Evolutionary conservation across 2,113 vertebrate genomes (phyloP), one percentile per base, ranked within the genome.

Genomic region (Semnornis frantzii): DNA sequence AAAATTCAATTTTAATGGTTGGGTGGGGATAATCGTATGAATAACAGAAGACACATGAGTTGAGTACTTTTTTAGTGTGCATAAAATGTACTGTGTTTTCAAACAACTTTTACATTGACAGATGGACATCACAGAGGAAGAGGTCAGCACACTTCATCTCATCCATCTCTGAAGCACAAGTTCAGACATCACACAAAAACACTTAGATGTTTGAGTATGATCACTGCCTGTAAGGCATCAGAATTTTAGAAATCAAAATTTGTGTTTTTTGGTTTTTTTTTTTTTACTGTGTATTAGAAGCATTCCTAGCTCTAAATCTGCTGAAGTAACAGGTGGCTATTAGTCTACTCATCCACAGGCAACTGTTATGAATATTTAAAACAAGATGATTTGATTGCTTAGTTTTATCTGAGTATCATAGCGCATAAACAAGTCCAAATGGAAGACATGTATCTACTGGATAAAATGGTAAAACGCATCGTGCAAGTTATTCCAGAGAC

Each of bases 381-480:
- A 39, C 5, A n/a, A 81, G 64, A 20, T 23, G 20, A 34, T 74
- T 71, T 58, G 7, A 31, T 31, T 74, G n/a, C 8, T 79, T 76
- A 58, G 42, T 62, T 90, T 68, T 83, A 28, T 44, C 42, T 50
- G 5, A 65, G 58, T 72, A 39, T 60, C 15, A 30, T 2, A 1
- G 42, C 62, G 31, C 58, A 81, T 81, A 81, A 95, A 84, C 31
- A 88, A 92, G 48, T 48, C 42, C 25, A 83, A 90, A 64, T 33
- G 57, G 83, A 92, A 92, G 88, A 81, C 8, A 1, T 72, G 50
- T 37, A 57, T 87, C 62, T 77, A 60, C 31, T 70, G 87, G 31
- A 77, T 82, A 71, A 95, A 94, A 93, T 8, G 80, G 68, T 55
- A 76, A 79, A 94, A 89, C 8, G 48, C 48, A 34, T 64, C 72